These are phyloP conservation scores for Amphibalanus amphitrite DNA, from an alignment of 1,140 invertebrate species.

Conservation along the genomic window DNA sequence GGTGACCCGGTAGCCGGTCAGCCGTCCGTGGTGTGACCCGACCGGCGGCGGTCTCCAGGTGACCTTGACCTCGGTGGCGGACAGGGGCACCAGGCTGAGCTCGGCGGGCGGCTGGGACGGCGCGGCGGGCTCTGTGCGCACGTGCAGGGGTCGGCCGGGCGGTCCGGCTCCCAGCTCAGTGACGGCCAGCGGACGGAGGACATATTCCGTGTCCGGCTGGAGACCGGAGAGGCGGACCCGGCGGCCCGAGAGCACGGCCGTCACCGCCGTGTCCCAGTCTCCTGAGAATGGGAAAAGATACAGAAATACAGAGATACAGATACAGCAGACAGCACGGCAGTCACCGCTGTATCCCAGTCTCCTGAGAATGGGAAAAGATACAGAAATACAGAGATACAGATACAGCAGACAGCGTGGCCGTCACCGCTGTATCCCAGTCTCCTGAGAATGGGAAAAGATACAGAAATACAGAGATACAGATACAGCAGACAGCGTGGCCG, in stretches of 20 bases:
- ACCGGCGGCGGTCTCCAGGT: conserved; percentile 27
- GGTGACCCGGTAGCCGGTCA: conserved; percentile 28
- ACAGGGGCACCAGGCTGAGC: conserved; percentile 11
- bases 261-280: conserved; percentile 11
- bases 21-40: conserved; percentile 27
- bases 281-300: not conserved
- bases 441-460: conserved; percentile 3
- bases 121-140: conserved; percentile 10
- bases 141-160: conserved; percentile 12
- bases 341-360: no score
- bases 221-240: conserved; percentile 10
- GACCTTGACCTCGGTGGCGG: conserved; percentile 17
- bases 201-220: conserved; percentile 13
- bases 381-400: no score
- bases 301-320: no score
- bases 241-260: conserved; percentile 8
- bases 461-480: no score
- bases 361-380: not conserved
- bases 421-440: not conserved
- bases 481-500: no score
- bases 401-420: no score
- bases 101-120: conserved; percentile 12
- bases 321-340: no score
- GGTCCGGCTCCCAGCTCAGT: conserved; percentile 12
- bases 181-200: conserved; percentile 13